Percentiles rank a stretch among this genome's conserved stretches.
phyloP scores from a whole-genome alignment of 2,797 vertebrate species.

The Sebastes trivittatus region DNA sequence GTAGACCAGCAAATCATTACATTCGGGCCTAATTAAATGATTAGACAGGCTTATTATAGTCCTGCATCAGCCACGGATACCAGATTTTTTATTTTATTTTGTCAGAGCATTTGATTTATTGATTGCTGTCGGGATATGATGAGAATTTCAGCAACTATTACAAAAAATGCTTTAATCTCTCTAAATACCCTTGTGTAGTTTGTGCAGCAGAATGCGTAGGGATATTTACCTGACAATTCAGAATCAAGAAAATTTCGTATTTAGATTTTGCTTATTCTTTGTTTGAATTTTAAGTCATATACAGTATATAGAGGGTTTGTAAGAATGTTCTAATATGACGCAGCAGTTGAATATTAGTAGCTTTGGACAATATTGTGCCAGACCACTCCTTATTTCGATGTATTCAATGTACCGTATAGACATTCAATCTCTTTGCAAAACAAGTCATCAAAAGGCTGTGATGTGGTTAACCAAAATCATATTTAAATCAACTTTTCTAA shows the following conservation, averaged over 20 bases:
- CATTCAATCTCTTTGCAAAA: slow-evolving; percentile 57
- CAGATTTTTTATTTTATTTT: not conserved
- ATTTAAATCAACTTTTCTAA: slow-evolving; percentile 53
- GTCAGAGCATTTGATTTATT: not conserved
- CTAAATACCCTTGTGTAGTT: too few species aligned
- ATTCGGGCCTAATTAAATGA: too few species aligned
- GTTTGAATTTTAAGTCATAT: not conserved
- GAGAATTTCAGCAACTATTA: not conserved
- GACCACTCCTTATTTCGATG: not conserved
- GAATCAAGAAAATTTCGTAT: not conserved
- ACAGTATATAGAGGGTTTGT: not conserved
- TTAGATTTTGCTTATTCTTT: not conserved
- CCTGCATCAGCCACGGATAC: not conserved
- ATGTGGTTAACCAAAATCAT: slow-evolving; percentile 47
- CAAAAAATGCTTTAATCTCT: not conserved
- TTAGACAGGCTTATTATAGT: not conserved
- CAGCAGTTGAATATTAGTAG: slow-evolving; percentile 6
- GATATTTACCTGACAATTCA: not conserved
- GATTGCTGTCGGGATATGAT: accelerated
- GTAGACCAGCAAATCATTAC: not conserved
- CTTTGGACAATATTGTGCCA: not conserved
- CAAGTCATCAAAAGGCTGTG: slow-evolving; percentile 52
- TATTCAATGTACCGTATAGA: slow-evolving; percentile 26
- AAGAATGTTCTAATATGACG: not conserved
- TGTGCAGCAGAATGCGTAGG: not conserved